Evolutionary conservation across 2,797 vertebrate genomes (phyloP), one percentile per base, ranked within the genome.

Genomic region (Gymnothorax reevesii): DNA sequence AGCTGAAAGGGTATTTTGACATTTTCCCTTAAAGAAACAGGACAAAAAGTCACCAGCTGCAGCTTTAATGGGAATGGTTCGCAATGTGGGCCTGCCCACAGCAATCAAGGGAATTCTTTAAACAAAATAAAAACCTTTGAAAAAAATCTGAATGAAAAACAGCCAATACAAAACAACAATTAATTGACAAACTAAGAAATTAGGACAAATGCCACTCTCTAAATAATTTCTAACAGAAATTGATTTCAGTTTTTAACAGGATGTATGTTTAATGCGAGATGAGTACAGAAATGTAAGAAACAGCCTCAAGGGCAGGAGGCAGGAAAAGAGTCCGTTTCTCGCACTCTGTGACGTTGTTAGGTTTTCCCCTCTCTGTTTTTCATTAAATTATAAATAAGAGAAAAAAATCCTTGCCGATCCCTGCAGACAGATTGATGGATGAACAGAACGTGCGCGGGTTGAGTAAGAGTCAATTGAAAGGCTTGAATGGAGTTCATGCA

Each of bases 21-120:
- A 42, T 42, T 42, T 42, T 42, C 2, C 33, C 33, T 42, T 42
- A 42, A 42, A 42, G 2, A 42, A 42, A 42, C 33, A 42, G 33
- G 33, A 42, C 33, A 42, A 42, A 42, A 42, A 42, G 33, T 42
- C 33, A 42, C 33, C 33, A 42, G 33, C 33, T 42, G 33, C 33
- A 42, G 33, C 33, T 42, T 42, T 42, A 42, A 54, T 55, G 59
- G 73, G 27, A 66, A 60, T 59, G 33, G 57, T 60, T 79, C 17
- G 77, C 71, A 75, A 75, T 87, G 86, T 80, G 91, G 93, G 92
- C 93, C 92, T 91, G 91, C 93, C 93, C 93, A 94, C 93, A 86
- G 90, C 88, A 87, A 91, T 77, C 87, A 89, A 83, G 86, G 66
- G 87, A 88, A 85, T 82, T 79, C 6, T 49, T 79, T 83, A 42